Evolutionary conservation across 2,113 vertebrate species (phyloP).

Genomic region (Sebastes schlegelii): DNA sequence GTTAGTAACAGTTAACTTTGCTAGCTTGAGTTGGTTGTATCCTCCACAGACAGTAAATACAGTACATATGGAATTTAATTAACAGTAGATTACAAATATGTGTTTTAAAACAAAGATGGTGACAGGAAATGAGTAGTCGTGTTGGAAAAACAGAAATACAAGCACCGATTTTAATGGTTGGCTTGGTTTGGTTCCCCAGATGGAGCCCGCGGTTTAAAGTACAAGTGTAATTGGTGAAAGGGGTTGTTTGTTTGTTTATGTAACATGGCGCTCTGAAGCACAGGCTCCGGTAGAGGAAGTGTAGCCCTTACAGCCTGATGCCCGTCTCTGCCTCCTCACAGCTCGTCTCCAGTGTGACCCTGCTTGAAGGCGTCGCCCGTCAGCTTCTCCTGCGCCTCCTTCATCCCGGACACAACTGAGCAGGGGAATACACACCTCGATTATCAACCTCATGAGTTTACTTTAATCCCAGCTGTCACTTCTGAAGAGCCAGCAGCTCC

Average conservation of each 20-base stretch:
- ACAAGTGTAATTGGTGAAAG: conserved; percentile 5
- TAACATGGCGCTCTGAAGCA: neutral
- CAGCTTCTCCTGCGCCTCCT: conserved; percentile 94
- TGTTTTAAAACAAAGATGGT: neutral
- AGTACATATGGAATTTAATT: conserved; percentile 56
- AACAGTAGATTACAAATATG: conserved; percentile 39
- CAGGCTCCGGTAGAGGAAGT: conserved; percentile 54
- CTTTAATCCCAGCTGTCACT: neutral
- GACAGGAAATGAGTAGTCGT: neutral
- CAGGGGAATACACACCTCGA: neutral
- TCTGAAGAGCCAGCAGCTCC: neutral
- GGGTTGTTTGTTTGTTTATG: neutral
- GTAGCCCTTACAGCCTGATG: conserved; percentile 68
- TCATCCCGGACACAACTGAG: conserved; percentile 93
- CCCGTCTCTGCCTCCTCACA: conserved; percentile 80
- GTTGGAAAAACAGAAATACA: conserved; percentile 15
- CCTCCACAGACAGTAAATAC: conserved; percentile 64
- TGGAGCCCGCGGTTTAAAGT: neutral
- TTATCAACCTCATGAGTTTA: neutral
- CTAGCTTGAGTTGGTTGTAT: conserved; percentile 37
- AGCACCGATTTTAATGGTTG: conserved; percentile 52
- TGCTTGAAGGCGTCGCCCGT: conserved; percentile 92
- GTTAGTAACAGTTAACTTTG: conserved; percentile 26
- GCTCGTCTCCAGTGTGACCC: conserved; percentile 89
- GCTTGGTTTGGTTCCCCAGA: conserved; percentile 21